A percentile compares a stretch with the other conserved stretches of the same genome.
Conservation (phyloP, 2,113 vertebrate species). For the Saimiri boliviensis region DNA sequence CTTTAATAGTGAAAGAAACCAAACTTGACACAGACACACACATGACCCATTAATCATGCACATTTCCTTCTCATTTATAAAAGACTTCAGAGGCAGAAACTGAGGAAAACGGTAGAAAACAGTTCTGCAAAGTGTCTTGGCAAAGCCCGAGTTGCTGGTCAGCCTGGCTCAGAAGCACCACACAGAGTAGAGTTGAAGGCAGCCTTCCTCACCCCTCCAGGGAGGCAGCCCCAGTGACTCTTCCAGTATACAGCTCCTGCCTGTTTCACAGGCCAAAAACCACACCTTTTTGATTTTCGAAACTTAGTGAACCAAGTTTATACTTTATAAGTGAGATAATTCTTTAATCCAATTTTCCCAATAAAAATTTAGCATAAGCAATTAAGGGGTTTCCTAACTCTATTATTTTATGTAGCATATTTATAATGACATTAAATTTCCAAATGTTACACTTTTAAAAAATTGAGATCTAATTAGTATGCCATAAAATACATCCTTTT, state of each 20-base stretch:
- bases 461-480: not conserved
- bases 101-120: not conserved
- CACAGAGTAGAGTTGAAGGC: not conserved
- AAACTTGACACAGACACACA: not conserved
- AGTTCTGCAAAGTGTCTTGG: not conserved
- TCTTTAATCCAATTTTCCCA: constrained; percentile 6
- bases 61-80: not conserved
- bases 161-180: not conserved
- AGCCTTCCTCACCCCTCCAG: too few species aligned
- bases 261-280: too few species aligned
- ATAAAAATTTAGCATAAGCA: not conserved
- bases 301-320: not conserved
- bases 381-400: not conserved
- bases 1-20: not conserved
- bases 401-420: not conserved
- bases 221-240: not conserved
- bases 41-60: not conserved
- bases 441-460: not conserved
- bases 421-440: constrained; percentile 23
- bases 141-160: not conserved
- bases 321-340: not conserved
- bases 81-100: not conserved
- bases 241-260: too few species aligned
- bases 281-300: not conserved
- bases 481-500: too few species aligned